Evolutionary conservation across 1,140 invertebrate species (phyloP).

Genomic region (Goniozus legneri): DNA sequence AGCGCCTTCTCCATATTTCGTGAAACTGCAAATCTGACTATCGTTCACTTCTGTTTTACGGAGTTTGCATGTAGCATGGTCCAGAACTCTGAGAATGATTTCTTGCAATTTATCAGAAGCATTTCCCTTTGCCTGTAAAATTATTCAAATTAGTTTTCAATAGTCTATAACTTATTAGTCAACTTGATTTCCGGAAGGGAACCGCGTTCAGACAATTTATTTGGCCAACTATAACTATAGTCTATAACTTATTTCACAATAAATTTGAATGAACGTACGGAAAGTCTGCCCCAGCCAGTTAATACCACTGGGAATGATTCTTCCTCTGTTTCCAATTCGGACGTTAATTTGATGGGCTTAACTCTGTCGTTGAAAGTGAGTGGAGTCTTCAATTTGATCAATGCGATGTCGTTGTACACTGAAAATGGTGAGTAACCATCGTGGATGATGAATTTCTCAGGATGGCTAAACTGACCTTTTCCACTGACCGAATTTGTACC

Average conservation of each 20-base stretch:
- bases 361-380: conserved; percentile 27
- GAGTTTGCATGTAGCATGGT: conserved; percentile 1
- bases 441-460: too few relatives aligned
- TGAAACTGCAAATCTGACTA: conserved; percentile 58
- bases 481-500: conserved; percentile 10
- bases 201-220: too few relatives aligned
- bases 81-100: conserved; percentile 10
- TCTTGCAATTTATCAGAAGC: conserved; percentile 16
- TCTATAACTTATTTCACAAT: not conserved
- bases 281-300: conserved; percentile 44
- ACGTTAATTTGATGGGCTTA: conserved; percentile 11
- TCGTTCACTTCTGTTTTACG: not conserved
- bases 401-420: conserved; percentile 49
- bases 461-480: conserved; percentile 17
- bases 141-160: conserved; percentile 1
- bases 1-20: conserved; percentile 54
- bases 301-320: conserved; percentile 15
- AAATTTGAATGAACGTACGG: not conserved
- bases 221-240: too few relatives aligned
- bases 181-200: too few relatives aligned
- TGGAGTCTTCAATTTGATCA: conserved; percentile 32
- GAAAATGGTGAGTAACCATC: too few relatives aligned
- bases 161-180: too few relatives aligned
- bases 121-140: conserved; percentile 7
- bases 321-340: not conserved